Conservation (phyloP, 2,888 invertebrate species). For the Nipponacmea schrenckii region DNA sequence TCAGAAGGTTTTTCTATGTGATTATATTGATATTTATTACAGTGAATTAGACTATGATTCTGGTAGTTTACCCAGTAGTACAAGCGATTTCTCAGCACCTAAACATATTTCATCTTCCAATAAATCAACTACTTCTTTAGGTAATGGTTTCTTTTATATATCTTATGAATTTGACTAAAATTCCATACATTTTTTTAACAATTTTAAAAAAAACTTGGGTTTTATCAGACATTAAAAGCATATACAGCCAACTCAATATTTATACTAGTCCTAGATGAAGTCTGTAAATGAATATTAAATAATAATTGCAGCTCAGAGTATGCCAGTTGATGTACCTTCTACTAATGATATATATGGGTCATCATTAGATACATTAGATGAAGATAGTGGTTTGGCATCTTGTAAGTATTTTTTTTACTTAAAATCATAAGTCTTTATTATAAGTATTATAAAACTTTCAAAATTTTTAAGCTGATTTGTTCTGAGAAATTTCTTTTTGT, state of each 20-base stretch:
- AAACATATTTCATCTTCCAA: constrained; percentile 10
- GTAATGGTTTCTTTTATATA: too few relatives aligned
- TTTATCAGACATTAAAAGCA: too few relatives aligned
- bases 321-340: constrained; percentile 66
- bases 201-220: too few relatives aligned
- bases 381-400: constrained; percentile 58
- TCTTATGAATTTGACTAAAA: too few relatives aligned
- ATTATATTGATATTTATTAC: constrained; percentile 5
- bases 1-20: neutral
- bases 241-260: too few relatives aligned
- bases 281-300: too few relatives aligned
- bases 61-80: constrained; percentile 28
- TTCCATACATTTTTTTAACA: too few relatives aligned
- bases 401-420: constrained; percentile 45
- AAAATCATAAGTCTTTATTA: too few relatives aligned
- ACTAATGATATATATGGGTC: constrained; percentile 33
- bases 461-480: too few relatives aligned
- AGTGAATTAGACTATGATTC: constrained; percentile 25
- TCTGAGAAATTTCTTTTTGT: neutral
- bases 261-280: too few relatives aligned
- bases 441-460: too few relatives aligned
- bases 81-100: constrained; percentile 18
- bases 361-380: constrained; percentile 51
- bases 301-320: constrained; percentile 61
- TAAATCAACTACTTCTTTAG: too few relatives aligned